phyloP scores from a whole-genome alignment of 2,113 vertebrate species.

The Blennius ocellaris region DNA sequence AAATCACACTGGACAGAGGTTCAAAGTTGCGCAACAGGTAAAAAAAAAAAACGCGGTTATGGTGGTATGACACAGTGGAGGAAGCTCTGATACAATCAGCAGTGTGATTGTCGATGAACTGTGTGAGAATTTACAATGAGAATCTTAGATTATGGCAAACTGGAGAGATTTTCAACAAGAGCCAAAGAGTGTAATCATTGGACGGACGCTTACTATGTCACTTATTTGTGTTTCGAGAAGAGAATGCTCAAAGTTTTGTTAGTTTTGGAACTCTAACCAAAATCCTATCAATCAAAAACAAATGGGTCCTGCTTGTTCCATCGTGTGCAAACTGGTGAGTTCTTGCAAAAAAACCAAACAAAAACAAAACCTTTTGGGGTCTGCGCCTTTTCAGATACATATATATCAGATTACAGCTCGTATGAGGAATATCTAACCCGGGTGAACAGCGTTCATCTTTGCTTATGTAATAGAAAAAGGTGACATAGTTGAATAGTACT shows the following conservation, averaged over 20 bases:
- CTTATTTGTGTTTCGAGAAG: too few species aligned
- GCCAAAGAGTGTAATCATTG: too few species aligned
- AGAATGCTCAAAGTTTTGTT: too few species aligned
- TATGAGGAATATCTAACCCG: constrained; percentile 8
- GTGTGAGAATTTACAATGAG: neutral
- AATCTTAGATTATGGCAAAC: neutral
- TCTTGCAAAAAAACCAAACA: neutral
- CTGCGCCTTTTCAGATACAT: too few species aligned
- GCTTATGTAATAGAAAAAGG: constrained; percentile 48
- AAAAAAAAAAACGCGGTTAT: constrained; percentile 38
- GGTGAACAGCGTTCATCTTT: constrained; percentile 17
- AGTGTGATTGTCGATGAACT: neutral
- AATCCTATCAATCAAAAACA: too few species aligned
- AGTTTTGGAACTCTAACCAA: too few species aligned
- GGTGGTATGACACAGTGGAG: constrained; percentile 37
- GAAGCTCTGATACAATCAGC: neutral
- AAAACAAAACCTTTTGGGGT: too few species aligned
- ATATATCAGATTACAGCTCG: neutral
- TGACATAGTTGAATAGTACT: constrained; percentile 5
- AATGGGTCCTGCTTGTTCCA: too few species aligned
- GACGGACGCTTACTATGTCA: too few species aligned
- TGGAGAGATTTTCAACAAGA: neutral
- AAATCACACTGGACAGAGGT: constrained; percentile 51
- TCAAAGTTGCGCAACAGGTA: constrained; percentile 54
- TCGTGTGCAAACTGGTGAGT: too few species aligned